These are phyloP conservation scores for Typhlichthys eigenmanni DNA, from an alignment of 2,797 vertebrate genomes.

Conservation along the genomic window DNA sequence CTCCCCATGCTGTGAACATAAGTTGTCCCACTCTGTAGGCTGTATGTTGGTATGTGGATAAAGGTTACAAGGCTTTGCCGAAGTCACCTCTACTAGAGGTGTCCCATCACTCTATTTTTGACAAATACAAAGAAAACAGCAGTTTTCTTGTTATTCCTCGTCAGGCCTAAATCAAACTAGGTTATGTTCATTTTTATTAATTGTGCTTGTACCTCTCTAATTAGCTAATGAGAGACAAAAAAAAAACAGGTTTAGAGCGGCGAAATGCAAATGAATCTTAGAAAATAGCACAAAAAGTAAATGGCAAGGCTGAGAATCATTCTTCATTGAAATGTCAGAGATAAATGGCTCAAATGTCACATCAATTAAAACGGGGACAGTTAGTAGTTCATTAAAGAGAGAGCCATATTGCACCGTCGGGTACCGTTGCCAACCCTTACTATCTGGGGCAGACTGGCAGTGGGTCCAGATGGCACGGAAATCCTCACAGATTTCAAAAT, in stretches of 20 bases:
- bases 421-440: conserved; percentile 82
- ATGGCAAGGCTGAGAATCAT: conserved; percentile 81
- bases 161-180: conserved; percentile 77
- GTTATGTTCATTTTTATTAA: conserved; percentile 80
- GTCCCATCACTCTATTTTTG: conserved; percentile 71
- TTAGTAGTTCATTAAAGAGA: conserved; percentile 84
- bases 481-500: conserved; percentile 82
- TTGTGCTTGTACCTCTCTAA: conserved; percentile 76
- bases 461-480: conserved; percentile 82
- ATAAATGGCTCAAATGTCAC: conserved; percentile 85
- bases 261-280: conserved; percentile 79
- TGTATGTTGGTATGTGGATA: conserved; percentile 78
- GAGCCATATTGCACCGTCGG: conserved; percentile 82
- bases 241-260: conserved; percentile 75
- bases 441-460: conserved; percentile 82
- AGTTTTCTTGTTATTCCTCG: conserved; percentile 73
- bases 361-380: conserved; percentile 84
- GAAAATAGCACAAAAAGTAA: conserved; percentile 81
- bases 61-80: conserved; percentile 76
- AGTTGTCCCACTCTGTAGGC: conserved; percentile 79
- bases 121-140: conserved; percentile 72
- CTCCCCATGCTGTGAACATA: conserved; percentile 80
- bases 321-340: conserved; percentile 84
- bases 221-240: conserved; percentile 78
- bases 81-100: conserved; percentile 75